Evolutionary conservation across 2,888 invertebrate genomes (phyloP).

Genomic region (Labia minor): DNA sequence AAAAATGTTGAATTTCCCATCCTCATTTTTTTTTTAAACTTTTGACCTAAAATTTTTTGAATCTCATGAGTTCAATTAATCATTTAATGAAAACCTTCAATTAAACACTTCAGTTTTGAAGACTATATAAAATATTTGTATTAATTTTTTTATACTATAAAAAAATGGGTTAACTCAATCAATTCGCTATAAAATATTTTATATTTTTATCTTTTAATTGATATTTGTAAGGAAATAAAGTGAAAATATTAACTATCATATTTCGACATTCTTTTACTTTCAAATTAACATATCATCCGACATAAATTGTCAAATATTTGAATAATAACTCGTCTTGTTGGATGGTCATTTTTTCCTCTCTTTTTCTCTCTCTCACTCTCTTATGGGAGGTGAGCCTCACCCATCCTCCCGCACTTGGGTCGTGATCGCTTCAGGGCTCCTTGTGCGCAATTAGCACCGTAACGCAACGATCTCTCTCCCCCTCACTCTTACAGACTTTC

Average conservation of each 20-base stretch:
- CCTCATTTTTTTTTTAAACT: background rate
- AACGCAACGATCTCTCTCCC: background rate
- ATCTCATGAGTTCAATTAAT: background rate
- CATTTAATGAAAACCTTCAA: background rate
- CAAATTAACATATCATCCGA: conserved; percentile 5
- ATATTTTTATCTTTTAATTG: no score
- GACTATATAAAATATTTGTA: background rate
- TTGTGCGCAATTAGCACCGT: conserved; percentile 8
- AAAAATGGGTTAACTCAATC: no score
- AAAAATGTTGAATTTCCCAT: no score
- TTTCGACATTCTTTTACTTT: background rate
- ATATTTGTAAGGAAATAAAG: background rate
- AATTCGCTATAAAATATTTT: no score
- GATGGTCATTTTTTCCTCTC: background rate
- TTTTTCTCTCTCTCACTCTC: background rate
- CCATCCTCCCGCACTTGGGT: background rate
- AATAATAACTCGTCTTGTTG: background rate
- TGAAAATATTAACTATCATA: background rate
- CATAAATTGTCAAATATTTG: conserved; percentile 13
- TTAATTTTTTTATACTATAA: background rate
- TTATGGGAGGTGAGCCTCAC: background rate
- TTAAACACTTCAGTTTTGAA: background rate
- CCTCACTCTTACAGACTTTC: background rate
- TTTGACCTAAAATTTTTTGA: background rate
- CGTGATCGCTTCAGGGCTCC: conserved; percentile 5